These are phyloP conservation scores for Xiphophorus maculatus DNA, from an alignment of 2,113 vertebrate genomes.

Conservation along the genomic window DNA sequence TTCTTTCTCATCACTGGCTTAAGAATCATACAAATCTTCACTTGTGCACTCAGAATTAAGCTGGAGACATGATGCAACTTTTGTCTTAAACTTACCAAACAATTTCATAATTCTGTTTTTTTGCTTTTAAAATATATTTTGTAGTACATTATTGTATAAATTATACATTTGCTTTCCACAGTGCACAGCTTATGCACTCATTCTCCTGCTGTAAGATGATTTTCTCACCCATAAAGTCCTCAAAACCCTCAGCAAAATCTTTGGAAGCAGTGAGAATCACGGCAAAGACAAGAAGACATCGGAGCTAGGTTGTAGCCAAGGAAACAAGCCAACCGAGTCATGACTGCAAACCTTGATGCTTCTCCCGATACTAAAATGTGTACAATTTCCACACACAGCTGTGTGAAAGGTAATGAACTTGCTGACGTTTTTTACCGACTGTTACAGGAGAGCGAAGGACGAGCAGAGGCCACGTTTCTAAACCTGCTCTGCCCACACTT, in stretches of 20 bases:
- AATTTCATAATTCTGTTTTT: too few relatives aligned
- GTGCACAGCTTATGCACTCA: neutral
- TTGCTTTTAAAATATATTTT: neutral
- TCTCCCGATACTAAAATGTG: too few relatives aligned
- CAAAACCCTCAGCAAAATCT: neutral
- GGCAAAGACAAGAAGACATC: neutral
- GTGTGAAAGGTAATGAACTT: neutral
- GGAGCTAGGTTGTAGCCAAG: neutral
- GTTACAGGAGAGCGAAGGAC: slow-evolving; percentile 33
- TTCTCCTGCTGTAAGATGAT: neutral
- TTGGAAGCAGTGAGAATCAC: neutral
- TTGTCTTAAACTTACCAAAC: too few relatives aligned
- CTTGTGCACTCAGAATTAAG: too few relatives aligned
- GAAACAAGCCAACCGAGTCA: neutral
- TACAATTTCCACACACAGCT: neutral
- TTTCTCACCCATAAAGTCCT: neutral
- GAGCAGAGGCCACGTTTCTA: slow-evolving; percentile 20
- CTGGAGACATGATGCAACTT: too few relatives aligned
- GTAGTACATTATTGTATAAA: neutral
- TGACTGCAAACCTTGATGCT: too few relatives aligned
- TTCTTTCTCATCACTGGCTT: too few relatives aligned
- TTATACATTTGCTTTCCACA: too few relatives aligned
- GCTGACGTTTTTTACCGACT: too few relatives aligned
- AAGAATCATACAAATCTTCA: too few relatives aligned
- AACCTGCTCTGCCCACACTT: neutral